These are phyloP conservation scores for Trachemys scripta DNA, from an alignment of 2,113 vertebrate species.

Conservation along the genomic window DNA sequence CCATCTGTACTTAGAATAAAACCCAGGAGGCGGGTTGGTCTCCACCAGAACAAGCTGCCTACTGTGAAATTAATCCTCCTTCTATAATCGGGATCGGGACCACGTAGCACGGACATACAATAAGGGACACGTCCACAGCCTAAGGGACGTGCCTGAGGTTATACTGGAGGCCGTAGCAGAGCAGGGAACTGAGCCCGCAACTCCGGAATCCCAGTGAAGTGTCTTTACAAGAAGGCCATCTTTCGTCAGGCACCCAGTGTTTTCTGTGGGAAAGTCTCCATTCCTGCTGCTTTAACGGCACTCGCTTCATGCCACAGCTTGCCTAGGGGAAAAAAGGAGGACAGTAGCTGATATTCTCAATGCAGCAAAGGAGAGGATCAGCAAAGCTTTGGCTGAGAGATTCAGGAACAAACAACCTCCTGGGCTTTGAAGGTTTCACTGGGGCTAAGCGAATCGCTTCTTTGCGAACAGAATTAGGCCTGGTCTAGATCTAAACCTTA, in stretches of 20 bases:
- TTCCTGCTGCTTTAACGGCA: not conserved
- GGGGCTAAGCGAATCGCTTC: not conserved
- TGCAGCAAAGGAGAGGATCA: not conserved
- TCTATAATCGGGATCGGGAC: not conserved
- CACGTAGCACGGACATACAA: not conserved
- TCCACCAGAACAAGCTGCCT: not conserved
- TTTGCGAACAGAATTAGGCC: not conserved
- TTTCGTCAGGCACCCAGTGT: not conserved
- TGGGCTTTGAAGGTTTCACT: not conserved
- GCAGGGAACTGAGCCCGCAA: not conserved
- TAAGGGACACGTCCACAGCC: not conserved
- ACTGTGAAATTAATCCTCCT: not conserved
- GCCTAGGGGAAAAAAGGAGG: not conserved
- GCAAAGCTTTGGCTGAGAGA: not conserved
- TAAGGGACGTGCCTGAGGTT: not conserved
- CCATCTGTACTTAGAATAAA: not conserved
- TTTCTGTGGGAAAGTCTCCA: not conserved
- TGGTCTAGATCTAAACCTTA: not conserved
- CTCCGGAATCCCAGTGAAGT: not conserved
- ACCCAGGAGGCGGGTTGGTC: not conserved
- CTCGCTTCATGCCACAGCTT: not conserved
- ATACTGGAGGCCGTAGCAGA: not conserved
- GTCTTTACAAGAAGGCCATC: not conserved
- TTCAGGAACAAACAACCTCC: not conserved
- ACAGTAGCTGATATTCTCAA: not conserved